These are phyloP conservation scores for Oscheius sp. DNA, from an alignment of 2,888 invertebrate species.

Conservation along the genomic window DNA sequence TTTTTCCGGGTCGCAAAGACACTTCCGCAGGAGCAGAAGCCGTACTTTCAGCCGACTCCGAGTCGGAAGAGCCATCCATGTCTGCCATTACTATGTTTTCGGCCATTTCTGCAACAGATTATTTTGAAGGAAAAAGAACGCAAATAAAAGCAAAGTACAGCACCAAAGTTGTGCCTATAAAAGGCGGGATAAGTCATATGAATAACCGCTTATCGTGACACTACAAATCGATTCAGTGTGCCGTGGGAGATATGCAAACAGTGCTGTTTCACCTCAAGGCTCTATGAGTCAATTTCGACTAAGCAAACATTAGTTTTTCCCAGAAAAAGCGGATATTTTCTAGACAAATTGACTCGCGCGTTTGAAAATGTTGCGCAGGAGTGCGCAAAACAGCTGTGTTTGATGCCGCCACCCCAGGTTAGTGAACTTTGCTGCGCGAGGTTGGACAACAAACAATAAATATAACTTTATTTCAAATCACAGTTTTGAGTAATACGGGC, in stretches of 20 bases:
- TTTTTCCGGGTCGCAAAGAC: slow-evolving; percentile 1
- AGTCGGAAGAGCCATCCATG: slow-evolving; percentile 5
- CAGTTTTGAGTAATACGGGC: background rate
- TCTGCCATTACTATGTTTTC: slow-evolving; percentile 28
- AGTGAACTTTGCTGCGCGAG: slow-evolving; percentile 10
- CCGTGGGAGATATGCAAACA: slow-evolving; percentile 25
- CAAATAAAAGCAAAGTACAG: slow-evolving; percentile 19
- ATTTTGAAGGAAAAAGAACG: background rate
- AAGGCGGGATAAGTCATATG: slow-evolving; percentile 31
- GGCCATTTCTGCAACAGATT: slow-evolving; percentile 12
- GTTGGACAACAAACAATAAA: background rate
- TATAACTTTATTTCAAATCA: slow-evolving; percentile 24
- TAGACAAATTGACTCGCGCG: background rate
- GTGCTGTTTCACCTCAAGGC: slow-evolving; percentile 1
- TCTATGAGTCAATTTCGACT: slow-evolving; percentile 9
- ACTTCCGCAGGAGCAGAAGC: slow-evolving; percentile 20
- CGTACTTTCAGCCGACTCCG: slow-evolving; percentile 23
- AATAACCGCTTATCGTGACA: slow-evolving; percentile 21
- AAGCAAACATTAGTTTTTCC: background rate
- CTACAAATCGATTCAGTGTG: slow-evolving; percentile 16
- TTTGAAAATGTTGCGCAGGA: background rate
- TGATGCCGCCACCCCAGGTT: background rate
- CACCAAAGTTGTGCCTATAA: background rate
- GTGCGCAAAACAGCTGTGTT: slow-evolving; percentile 23
- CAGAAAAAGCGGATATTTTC: background rate